Percentiles rank a stretch among this genome's conserved stretches.
Conservation (phyloP, 2,797 vertebrate genomes). For the Varecia variegata region DNA sequence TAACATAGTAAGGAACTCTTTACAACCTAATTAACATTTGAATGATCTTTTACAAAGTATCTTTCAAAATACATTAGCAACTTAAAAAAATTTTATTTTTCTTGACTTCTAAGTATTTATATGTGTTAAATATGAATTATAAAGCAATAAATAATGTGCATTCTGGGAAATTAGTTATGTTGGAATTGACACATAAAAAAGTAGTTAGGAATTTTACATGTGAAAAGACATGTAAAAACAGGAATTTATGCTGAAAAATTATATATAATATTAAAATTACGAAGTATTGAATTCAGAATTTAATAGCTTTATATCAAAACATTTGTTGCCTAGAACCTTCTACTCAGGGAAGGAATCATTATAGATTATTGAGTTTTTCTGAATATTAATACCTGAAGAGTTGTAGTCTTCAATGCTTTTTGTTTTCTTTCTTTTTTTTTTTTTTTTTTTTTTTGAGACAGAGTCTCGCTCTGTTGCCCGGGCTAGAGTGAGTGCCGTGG, state of each 20-base stretch:
- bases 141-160: background rate
- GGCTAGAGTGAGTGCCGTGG: too few species aligned
- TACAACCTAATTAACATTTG: slow-evolving; percentile 13
- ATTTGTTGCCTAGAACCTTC: background rate
- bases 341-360: slow-evolving; percentile 19
- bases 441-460: background rate
- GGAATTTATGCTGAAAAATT: slow-evolving; percentile 26
- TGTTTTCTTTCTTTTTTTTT: background rate
- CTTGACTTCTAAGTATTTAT: background rate
- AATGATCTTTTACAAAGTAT: background rate
- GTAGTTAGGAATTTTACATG: background rate
- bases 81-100: background rate
- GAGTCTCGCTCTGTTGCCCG: too few species aligned
- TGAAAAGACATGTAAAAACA: slow-evolving; percentile 10
- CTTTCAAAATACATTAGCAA: slow-evolving; percentile 40
- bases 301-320: background rate
- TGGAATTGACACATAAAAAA: background rate
- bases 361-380: background rate
- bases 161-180: background rate
- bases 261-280: background rate
- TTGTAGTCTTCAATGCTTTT: background rate
- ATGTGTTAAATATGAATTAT: slow-evolving; percentile 13
- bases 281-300: background rate
- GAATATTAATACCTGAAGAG: background rate
- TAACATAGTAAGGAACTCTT: slow-evolving; percentile 29